These are phyloP conservation scores for Drusus annulatus DNA, from an alignment of 1,140 invertebrate species.

Conservation along the genomic window DNA sequence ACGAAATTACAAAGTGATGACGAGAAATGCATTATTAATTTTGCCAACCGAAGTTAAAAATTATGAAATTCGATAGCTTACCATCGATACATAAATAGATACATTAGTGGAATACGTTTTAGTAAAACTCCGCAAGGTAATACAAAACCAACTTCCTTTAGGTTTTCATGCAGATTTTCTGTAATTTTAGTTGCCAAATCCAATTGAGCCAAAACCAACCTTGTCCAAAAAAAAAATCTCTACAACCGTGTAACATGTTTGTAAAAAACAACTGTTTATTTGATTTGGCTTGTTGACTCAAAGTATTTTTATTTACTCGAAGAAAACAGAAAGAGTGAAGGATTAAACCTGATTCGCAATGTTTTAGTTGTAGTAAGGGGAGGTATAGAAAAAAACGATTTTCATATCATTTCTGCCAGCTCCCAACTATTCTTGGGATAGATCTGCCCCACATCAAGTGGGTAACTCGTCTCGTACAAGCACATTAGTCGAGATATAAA, in stretches of 20 bases:
- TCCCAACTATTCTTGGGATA: not conserved
- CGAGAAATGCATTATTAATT: too few species aligned
- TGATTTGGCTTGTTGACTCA: constrained; percentile 17
- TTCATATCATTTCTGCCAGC: not conserved
- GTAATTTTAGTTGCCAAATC: not conserved
- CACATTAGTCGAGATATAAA: constrained; percentile 53
- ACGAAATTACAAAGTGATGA: not conserved
- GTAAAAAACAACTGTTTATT: constrained; percentile 21
- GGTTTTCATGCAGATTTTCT: not conserved
- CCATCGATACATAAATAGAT: too few species aligned
- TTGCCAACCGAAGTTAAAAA: too few species aligned
- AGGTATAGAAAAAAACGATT: constrained; percentile 40
- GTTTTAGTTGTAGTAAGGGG: not conserved
- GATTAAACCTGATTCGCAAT: constrained; percentile 19
- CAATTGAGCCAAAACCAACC: not conserved
- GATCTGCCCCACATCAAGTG: constrained; percentile 34
- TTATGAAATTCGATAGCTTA: too few species aligned
- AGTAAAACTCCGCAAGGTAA: too few species aligned
- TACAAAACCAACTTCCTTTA: too few species aligned
- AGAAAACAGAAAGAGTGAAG: constrained; percentile 1
- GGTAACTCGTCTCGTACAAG: constrained; percentile 48
- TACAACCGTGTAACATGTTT: constrained; percentile 23
- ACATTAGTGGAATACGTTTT: too few species aligned
- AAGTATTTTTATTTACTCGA: constrained; percentile 23
- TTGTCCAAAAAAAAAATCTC: not conserved